A percentile compares a stretch with the other conserved stretches of the same genome.
Conservation (phyloP, 2,113 vertebrate species). For the Phylloscopus trochiloides region DNA sequence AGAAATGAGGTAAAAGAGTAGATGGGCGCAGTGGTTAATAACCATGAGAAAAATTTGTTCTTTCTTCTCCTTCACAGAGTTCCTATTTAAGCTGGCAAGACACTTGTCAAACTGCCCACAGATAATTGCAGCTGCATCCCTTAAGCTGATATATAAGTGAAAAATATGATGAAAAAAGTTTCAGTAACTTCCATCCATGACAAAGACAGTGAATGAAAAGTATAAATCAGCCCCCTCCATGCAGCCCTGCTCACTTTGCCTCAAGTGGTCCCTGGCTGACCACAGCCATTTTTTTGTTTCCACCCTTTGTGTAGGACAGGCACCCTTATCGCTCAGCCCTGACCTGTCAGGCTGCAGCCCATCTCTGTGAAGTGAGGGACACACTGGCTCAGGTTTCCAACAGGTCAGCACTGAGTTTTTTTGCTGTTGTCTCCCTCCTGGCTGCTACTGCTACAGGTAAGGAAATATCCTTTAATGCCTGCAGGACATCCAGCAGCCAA, state of each 20-base stretch:
- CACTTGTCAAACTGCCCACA: neutral
- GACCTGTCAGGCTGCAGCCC: neutral
- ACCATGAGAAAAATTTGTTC: neutral
- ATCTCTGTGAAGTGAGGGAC: neutral
- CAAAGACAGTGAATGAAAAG: neutral
- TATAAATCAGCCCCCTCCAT: neutral
- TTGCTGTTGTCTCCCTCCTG: neutral
- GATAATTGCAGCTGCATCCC: neutral
- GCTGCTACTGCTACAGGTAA: neutral
- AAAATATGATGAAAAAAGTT: neutral
- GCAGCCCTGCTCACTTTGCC: neutral
- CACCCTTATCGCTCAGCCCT: rapidly evolving
- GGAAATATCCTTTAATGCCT: neutral
- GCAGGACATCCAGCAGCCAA: neutral
- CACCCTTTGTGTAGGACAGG: rapidly evolving
- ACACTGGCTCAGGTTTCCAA: rapidly evolving
- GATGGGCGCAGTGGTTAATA: neutral
- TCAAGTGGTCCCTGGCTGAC: neutral
- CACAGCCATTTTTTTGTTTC: neutral
- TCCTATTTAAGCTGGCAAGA: neutral
- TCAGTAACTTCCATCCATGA: neutral
- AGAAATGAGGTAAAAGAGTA: neutral
- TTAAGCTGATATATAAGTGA: neutral
- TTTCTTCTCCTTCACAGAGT: neutral
- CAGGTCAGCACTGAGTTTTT: neutral